Base-by-base conservation (phyloP, 2,113 vertebrate genomes). In the Pseudorasbora parva region DNA sequence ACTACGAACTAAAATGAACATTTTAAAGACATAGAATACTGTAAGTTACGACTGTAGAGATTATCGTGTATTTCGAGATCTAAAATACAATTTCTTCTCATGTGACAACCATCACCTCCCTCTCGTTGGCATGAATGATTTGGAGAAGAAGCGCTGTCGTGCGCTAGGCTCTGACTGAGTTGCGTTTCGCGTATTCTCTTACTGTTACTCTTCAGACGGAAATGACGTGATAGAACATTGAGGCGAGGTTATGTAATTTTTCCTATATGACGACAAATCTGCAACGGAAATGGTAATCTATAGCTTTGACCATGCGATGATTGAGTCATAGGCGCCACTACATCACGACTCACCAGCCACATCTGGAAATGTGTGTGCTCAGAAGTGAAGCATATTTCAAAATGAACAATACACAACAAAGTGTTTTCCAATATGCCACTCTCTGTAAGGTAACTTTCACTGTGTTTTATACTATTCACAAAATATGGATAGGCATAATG, bases 171-270 rank as follows among this genome's bases (percentile, higher is more conserved):
- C n/a, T 54, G 51, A 54, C 51, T 21, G 51, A 54, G 51, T 51
- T 43, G 68, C 9, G 45, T 19, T 66, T 68, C 23, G 45, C 23
- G 45, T 73, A 17, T 73, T 74, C 30, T 30, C 54, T 77, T 27
- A 56, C 45, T 27, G 59, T 74, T 60, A 15, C 30, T 41, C 30
- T 59, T 59, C 12, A 73, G 62, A 59, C 76, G 85, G 82, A 77
- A 84, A 71, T 88, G 78, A 84, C 82, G 87, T 73, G 30, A 33
- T 15, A 41, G 9, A 64, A 51, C 56, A 33, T 41, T 27, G 19
- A 69, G 4, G 27, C 30, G 30, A 87, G 47, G 73, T 77, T 86
- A 83, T 84, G 78, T 62, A 82, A 82, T 77, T 78, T 77, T 83
- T 21, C 21, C 14, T 76, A 43, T 76, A 43, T 86, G 84, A 85